Conservation (phyloP, 2,113 vertebrate genomes). For the Cynopterus brachyotis region DNA sequence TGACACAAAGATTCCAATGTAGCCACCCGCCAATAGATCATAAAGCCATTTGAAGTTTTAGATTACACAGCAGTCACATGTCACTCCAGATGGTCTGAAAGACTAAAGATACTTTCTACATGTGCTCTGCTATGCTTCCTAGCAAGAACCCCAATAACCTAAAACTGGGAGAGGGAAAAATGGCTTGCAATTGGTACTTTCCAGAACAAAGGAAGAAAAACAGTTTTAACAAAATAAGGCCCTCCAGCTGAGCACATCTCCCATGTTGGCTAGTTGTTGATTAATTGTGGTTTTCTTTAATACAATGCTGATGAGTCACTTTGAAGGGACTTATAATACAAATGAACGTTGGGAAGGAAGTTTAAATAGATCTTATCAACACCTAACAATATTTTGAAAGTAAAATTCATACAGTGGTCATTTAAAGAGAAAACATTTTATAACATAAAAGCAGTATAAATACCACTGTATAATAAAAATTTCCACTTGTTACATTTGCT, state of each 20-base stretch:
- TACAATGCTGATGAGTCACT: background rate
- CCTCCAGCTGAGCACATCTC: background rate
- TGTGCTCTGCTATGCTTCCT: background rate
- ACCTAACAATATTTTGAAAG: conserved; percentile 41
- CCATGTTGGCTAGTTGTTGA: background rate
- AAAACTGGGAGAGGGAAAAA: background rate
- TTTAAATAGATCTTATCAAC: conserved; percentile 12
- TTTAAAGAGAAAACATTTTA: conserved; percentile 45
- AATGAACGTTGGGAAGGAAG: conserved; percentile 12
- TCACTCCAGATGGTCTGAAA: conserved; percentile 43
- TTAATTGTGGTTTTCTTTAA: background rate
- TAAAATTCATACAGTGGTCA: conserved; percentile 27
- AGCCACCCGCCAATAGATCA: conserved; percentile 52
- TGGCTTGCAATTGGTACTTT: background rate
- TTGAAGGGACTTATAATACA: conserved; percentile 12
- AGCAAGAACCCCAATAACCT: background rate
- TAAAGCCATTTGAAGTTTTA: conserved; percentile 43
- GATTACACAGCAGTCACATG: conserved; percentile 25
- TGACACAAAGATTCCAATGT: conserved; percentile 35
- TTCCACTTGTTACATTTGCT: background rate
- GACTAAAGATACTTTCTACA: background rate
- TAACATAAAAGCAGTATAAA: conserved; percentile 11
- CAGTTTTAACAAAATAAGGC: background rate
- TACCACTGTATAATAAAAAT: background rate
- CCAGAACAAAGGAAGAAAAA: conserved; percentile 17